These are phyloP conservation scores for Balaenoptera acutorostrata DNA, from an alignment of 2,113 vertebrate genomes.

Conservation along the genomic window DNA sequence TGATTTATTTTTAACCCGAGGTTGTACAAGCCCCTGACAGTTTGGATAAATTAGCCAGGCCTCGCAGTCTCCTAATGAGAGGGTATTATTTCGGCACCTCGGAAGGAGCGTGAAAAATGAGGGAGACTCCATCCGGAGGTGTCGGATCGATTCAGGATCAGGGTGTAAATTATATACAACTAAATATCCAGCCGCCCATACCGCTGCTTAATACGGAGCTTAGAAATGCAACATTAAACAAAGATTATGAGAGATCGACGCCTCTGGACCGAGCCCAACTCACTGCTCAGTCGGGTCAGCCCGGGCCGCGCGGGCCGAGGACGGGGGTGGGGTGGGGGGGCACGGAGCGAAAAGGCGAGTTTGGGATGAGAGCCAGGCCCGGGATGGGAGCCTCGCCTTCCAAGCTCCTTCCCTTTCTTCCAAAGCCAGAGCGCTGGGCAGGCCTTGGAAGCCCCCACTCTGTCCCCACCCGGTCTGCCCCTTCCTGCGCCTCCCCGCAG, in stretches of 20 bases:
- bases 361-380: neutral
- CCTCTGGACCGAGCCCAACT: slow-evolving; percentile 60
- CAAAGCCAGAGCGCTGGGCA: neutral
- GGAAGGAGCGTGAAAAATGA: slow-evolving; percentile 93
- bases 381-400: neutral
- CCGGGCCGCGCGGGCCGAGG: rapidly evolving
- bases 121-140: slow-evolving; percentile 92
- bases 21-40: slow-evolving; percentile 96
- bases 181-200: slow-evolving; percentile 86
- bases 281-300: slow-evolving; percentile 42
- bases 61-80: slow-evolving; percentile 95
- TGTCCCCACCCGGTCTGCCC: neutral
- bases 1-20: slow-evolving; percentile 98
- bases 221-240: slow-evolving; percentile 88
- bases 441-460: neutral
- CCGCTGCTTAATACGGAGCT: slow-evolving; percentile 84
- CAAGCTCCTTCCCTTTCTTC: neutral
- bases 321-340: neutral
- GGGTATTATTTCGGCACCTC: slow-evolving; percentile 94
- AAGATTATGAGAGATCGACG: slow-evolving; percentile 81
- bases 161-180: slow-evolving; percentile 90
- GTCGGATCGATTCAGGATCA: slow-evolving; percentile 94
- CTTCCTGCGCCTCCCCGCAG: rapidly evolving
- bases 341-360: neutral
- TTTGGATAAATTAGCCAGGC: slow-evolving; percentile 96